phyloP scores from a whole-genome alignment of 2,113 vertebrate genomes.

The Oxyura jamaicensis region DNA sequence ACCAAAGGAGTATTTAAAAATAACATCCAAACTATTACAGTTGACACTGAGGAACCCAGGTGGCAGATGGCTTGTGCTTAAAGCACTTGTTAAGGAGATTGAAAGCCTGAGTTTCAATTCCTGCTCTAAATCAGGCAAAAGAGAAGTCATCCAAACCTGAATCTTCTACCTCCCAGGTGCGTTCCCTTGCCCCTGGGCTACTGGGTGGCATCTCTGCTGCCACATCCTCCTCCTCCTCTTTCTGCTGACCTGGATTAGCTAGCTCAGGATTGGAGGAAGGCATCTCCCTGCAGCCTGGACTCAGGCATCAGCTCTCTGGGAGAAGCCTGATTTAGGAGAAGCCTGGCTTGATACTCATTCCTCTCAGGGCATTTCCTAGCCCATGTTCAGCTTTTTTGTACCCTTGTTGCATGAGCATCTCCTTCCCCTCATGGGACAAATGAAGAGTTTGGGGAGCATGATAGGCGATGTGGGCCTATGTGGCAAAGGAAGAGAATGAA shows the following conservation, averaged over 20 bases:
- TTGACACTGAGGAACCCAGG: neutral
- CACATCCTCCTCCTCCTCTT: slow-evolving; percentile 23
- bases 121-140: neutral
- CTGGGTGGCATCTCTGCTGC: neutral
- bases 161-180: neutral
- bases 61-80: neutral
- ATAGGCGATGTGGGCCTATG: neutral
- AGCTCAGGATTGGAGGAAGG: neutral
- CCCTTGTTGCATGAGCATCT: neutral
- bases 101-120: neutral
- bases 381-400: neutral
- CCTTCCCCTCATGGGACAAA: neutral
- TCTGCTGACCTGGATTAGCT: slow-evolving; percentile 22
- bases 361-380: neutral
- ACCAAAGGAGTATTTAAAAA: neutral
- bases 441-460: neutral
- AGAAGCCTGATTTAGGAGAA: slow-evolving; percentile 10
- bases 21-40: neutral
- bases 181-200: neutral
- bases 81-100: neutral
- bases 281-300: neutral
- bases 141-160: neutral
- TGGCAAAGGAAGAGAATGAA: neutral
- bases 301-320: neutral
- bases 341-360: neutral